Conservation (phyloP, 2,113 vertebrate genomes). For the Megaceryle torquata region DNA sequence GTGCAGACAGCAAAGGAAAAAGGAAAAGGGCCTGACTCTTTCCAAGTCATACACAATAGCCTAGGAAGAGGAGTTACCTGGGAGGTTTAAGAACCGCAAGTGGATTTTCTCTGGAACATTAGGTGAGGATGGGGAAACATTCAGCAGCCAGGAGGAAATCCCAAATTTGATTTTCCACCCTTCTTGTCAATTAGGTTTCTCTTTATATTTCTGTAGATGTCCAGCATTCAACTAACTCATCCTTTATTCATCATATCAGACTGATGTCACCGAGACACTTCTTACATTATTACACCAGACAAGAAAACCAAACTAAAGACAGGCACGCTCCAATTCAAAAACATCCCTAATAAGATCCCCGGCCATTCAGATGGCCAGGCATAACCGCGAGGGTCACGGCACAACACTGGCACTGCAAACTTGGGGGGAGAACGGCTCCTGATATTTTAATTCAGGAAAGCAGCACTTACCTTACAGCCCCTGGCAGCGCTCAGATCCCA, state of each 20-base stretch:
- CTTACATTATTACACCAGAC: fast-evolving
- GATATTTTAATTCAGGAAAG: background rate
- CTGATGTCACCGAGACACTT: background rate
- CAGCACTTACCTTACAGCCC: constrained; percentile 59
- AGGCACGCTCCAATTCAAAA: background rate
- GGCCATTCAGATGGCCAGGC: fast-evolving
- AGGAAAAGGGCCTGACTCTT: background rate
- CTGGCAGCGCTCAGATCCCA: constrained; percentile 15
- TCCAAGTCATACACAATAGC: background rate
- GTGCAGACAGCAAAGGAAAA: background rate
- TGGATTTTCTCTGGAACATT: background rate
- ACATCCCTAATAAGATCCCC: fast-evolving
- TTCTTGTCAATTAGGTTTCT: background rate
- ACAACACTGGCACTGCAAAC: background rate
- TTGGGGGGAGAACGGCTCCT: background rate
- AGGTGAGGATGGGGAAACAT: background rate
- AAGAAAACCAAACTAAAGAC: background rate
- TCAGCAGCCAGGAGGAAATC: background rate
- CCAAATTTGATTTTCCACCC: background rate
- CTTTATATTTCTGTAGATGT: background rate
- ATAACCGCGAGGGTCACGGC: background rate
- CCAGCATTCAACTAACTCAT: background rate
- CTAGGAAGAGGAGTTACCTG: background rate
- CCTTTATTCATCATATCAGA: constrained; percentile 11
- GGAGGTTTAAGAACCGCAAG: background rate